These are phyloP conservation scores for Pangasius macronema DNA, from an alignment of 2,797 vertebrate genomes.

Conservation along the genomic window DNA sequence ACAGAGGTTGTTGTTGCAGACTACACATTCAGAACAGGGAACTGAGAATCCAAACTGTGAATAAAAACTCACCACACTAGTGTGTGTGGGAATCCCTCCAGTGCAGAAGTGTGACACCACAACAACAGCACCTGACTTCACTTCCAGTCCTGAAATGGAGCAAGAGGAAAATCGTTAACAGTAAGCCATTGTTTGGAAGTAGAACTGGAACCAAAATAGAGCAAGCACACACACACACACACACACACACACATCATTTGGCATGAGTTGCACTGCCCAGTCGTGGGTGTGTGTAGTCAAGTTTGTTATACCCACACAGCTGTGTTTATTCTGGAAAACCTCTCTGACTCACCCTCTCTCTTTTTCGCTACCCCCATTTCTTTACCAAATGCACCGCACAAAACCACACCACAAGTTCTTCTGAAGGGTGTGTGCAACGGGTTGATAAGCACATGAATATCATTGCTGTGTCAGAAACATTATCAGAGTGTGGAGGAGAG, in stretches of 20 bases:
- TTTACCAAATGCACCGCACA: constrained; percentile 4
- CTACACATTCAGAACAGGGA: constrained; percentile 25
- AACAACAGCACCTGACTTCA: constrained; percentile 44
- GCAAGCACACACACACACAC: neutral
- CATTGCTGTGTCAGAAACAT: neutral
- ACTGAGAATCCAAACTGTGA: constrained; percentile 23
- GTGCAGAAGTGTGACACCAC: constrained; percentile 70
- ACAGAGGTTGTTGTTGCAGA: constrained; percentile 32
- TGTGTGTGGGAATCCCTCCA: constrained; percentile 70
- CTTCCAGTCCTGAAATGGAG: constrained; percentile 40
- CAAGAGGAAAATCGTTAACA: constrained; percentile 25
- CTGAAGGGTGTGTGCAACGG: constrained; percentile 24
- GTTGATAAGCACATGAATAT: constrained; percentile 47
- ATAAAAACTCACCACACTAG: constrained; percentile 71
- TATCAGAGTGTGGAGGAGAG: constrained; percentile 13
- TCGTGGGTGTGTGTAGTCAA: neutral
- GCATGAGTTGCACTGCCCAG: neutral
- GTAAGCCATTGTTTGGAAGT: constrained; percentile 1
- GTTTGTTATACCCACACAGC: constrained; percentile 27
- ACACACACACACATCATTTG: neutral
- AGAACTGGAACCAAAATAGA: constrained; percentile 9
- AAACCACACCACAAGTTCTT: neutral
- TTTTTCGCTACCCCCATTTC: neutral
- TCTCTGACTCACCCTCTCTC: neutral
- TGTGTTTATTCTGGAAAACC: constrained; percentile 12